Evolutionary conservation across 2,888 invertebrate genomes (phyloP).

Genomic region (Philaethria dido): DNA sequence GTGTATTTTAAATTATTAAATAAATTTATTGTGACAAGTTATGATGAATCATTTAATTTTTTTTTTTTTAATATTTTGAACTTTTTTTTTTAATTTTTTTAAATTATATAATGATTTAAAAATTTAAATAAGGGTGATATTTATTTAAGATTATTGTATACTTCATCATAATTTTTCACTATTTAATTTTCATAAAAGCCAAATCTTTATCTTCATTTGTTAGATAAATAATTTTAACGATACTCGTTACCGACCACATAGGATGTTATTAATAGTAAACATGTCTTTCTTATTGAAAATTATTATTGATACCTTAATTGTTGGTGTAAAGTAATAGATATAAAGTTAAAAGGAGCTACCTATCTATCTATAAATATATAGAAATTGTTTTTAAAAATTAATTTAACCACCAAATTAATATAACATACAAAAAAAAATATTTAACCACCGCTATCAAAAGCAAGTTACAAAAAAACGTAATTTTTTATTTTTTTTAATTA

Average conservation of each 20-base stretch:
- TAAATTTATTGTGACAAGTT: constrained; percentile 8
- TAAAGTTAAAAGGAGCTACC: neutral
- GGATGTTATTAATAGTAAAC: neutral
- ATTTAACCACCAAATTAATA: too few relatives aligned
- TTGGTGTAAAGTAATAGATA: neutral
- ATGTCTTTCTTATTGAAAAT: too few relatives aligned
- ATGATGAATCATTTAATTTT: neutral
- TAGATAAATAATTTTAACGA: neutral
- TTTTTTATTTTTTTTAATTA: too few relatives aligned
- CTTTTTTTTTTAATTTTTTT: neutral
- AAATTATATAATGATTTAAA: neutral
- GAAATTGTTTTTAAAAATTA: too few relatives aligned
- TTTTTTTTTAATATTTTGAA: neutral
- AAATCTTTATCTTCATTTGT: neutral
- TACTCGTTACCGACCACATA: neutral
- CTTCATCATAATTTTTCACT: constrained; percentile 3
- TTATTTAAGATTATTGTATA: neutral
- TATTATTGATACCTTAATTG: too few relatives aligned
- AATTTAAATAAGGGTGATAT: neutral
- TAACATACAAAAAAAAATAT: too few relatives aligned
- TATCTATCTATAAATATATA: neutral
- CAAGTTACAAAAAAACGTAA: too few relatives aligned
- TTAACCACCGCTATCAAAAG: too few relatives aligned
- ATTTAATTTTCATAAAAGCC: constrained; percentile 15
- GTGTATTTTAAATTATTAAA: neutral